Base-by-base conservation (phyloP, 2,113 vertebrate species). In the Pluvialis apricaria region DNA sequence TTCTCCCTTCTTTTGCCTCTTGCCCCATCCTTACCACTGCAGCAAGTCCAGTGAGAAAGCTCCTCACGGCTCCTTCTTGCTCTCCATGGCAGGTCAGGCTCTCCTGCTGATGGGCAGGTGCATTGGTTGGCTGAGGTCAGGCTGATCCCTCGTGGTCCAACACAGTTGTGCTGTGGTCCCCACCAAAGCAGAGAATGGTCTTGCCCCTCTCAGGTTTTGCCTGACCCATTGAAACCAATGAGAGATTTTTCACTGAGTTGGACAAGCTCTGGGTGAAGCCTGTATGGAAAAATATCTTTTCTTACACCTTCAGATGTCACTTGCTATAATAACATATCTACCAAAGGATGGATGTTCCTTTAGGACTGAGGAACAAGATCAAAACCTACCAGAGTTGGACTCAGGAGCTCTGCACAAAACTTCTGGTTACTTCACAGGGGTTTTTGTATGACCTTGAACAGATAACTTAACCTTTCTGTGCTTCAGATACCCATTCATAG, bases 181-280 rank as follows among this genome's bases (percentile, higher is more conserved):
- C 29, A 3, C 0, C 0, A 36, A 61, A 69, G 22, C 3, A 2
- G 15, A 61, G 15, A 10, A 20, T 62, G 32, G 36, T 22, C 22
- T 90, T 57, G 26, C 6, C 34, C 28, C 36, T 45, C 75, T 25
- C 26, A 47, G 22, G 26, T 89, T 89, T 92, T 52, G 34, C 22
- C 12, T 86, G 28, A 64, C 40, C 18, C 11, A 5, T 42, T n/a
- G 24, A 73, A 92, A 66, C 11, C 29, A 78, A 22, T 6, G 2
- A 22, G 15, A 81, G 26, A 45, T 42, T 86, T 80, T 81, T 85
- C 75, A 71, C 31, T 44, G 54, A 34, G 51, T 90, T 36, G 18
- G 47, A 45, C 14, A 81, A 85, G 29, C 7, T 88, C 26, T 75
- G 32, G 2, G 3, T 71, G 44, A 95, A 83, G 13, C 6, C 54